Base-by-base conservation (phyloP, 1,140 invertebrate genomes). In the Drosophila neocordata region DNA sequence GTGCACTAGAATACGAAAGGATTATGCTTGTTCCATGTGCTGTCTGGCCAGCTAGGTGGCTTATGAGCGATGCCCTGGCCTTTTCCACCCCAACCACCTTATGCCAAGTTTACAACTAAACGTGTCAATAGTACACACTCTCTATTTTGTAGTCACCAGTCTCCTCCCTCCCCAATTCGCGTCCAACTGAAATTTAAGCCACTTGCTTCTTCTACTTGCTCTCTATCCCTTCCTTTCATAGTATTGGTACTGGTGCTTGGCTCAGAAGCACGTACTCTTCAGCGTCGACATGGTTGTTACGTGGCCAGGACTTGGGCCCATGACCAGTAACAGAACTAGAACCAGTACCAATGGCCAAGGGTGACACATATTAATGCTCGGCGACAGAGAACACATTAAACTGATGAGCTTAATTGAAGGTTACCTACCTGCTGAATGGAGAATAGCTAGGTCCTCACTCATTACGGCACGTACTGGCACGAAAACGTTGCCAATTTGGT, bases 341-440 rank as follows among this genome's bases (percentile, higher is more conserved):
- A 31, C 24, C 37, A 20, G n/a, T 11, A 24, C 34, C 41, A 51
- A 15, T 15, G 18, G 37, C 55, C 41, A 51, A 27, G 56, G 71
- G 57, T 74, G 83, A 88, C 69, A 83, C 79, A 88, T 77, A 88
- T 88, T 88, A 88, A 88, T 88, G 79, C 67, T 60, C 60, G 76
- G 79, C 79, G 83, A 79, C 79, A 67, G 83, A 71, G 83, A 83
- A 67, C 76, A 88, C 83, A 87, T 87, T 87, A 88, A 87, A 83
- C 83, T 87, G 83, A 87, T 87, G 83, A 88, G 83, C 83, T 87
- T 87, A 87, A 87, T 87, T 87, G 83, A 76, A 83, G 83, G 83
- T 88, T 87, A 88, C 75, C 83, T 83, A 66, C 72, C 66, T 62
- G 68, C 66, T 24, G 34, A 41, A 63, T 37, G 34, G 15, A 41